Conservation (phyloP, 35 echinoderm and acorn worm genomes). For the Apostichopus parvimensis region DNA sequence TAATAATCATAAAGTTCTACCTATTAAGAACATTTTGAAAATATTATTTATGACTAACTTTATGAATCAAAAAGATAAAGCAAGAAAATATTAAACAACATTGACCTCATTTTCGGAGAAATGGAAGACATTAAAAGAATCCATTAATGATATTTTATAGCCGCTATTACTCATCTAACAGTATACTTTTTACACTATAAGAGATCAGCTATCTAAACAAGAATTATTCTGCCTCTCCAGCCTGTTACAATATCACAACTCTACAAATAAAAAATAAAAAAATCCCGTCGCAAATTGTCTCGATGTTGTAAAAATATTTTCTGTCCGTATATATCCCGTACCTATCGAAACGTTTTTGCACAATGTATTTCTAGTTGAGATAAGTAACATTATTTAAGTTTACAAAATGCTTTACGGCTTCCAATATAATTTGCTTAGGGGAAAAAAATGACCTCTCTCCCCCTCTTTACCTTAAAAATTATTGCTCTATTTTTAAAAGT, state of each 20-base stretch:
- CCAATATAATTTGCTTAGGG: background rate
- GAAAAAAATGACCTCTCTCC: background rate
- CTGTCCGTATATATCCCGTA: background rate
- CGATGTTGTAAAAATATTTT: background rate
- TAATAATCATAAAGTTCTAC: background rate
- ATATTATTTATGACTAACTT: background rate
- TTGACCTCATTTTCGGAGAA: background rate
- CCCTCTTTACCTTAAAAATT: background rate
- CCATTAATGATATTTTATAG: background rate
- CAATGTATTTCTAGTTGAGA: background rate
- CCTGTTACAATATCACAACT: background rate
- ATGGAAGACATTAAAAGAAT: background rate
- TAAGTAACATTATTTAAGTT: background rate
- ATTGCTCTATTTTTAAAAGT: slow-evolving; percentile 30
- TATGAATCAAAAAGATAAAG: too few species aligned
- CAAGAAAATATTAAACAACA: background rate
- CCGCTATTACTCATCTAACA: background rate
- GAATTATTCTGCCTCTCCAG: background rate
- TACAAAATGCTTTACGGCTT: background rate
- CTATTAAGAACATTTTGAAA: background rate
- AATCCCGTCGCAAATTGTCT: background rate
- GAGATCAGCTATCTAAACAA: background rate
- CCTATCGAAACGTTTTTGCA: background rate
- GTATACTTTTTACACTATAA: background rate
- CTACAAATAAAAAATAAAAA: background rate